phyloP scores from a whole-genome alignment of 2,797 vertebrate genomes.

The Eidolon dupreanum region DNA sequence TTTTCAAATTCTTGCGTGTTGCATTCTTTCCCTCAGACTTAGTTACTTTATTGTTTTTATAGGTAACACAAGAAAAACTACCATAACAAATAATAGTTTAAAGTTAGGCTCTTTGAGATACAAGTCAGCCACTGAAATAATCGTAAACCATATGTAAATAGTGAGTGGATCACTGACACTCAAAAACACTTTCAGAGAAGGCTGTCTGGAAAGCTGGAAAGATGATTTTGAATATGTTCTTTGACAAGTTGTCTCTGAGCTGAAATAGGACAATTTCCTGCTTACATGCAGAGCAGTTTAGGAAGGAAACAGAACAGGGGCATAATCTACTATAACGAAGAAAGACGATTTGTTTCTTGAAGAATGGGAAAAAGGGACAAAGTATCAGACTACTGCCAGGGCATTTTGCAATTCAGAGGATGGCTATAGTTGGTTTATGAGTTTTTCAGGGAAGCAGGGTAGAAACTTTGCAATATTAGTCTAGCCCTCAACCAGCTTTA shows the following conservation, averaged over 20 bases:
- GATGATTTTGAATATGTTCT: conserved; percentile 65
- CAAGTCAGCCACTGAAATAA: not conserved
- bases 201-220: conserved; percentile 19
- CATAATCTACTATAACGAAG: conserved; percentile 69
- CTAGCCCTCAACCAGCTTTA: conserved; percentile 64
- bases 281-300: conserved; percentile 70
- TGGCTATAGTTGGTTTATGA: conserved; percentile 44
- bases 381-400: not conserved
- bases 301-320: conserved; percentile 63
- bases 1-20: not conserved
- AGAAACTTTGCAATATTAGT: conserved; percentile 69
- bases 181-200: not conserved
- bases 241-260: conserved; percentile 50
- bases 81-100: not conserved
- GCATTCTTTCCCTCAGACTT: not conserved
- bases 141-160: not conserved
- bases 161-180: not conserved
- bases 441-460: conserved; percentile 70
- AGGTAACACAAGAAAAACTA: not conserved
- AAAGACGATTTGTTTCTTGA: conserved; percentile 76
- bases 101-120: not conserved
- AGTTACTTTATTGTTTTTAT: not conserved
- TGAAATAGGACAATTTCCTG: conserved; percentile 74
- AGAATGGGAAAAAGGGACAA: not conserved
- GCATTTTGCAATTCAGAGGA: conserved; percentile 69